Percentiles rank a stretch among this genome's conserved stretches.
phyloP scores from a whole-genome alignment of 1,140 invertebrate species.

The Trachymyrmex cornetzi region DNA sequence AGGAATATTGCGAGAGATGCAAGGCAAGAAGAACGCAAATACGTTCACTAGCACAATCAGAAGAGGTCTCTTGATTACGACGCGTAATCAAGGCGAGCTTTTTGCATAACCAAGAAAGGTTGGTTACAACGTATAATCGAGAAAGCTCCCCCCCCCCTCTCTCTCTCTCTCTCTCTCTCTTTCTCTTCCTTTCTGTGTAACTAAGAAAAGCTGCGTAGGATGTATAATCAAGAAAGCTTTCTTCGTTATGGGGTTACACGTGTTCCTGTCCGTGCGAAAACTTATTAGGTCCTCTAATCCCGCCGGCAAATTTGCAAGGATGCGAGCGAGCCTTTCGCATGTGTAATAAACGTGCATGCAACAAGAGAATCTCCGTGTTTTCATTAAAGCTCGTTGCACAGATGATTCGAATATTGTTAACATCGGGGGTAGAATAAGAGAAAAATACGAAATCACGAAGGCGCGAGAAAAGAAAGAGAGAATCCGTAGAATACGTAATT shows the following conservation, averaged over 20 bases:
- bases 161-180: not conserved
- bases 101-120: constrained; percentile 65
- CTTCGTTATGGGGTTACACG: constrained; percentile 58
- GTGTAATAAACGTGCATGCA: constrained; percentile 58
- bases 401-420: constrained; percentile 29
- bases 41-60: constrained; percentile 61
- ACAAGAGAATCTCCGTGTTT: constrained; percentile 43
- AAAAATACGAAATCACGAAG: not conserved
- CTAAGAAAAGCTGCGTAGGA: constrained; percentile 65
- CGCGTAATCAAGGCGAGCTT: constrained; percentile 63
- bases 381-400: constrained; percentile 13
- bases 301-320: constrained; percentile 59
- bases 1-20: constrained; percentile 2
- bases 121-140: constrained; percentile 64
- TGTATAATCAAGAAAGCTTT: constrained; percentile 65
- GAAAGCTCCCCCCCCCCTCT: constrained; percentile 10
- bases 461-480: not conserved
- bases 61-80: constrained; percentile 64
- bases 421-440: not conserved
- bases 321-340: constrained; percentile 54
- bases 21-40: constrained; percentile 48
- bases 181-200: constrained; percentile 29
- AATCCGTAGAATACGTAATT: constrained; percentile 23
- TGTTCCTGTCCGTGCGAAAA: constrained; percentile 57
- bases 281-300: constrained; percentile 64